These are phyloP conservation scores for Lasiurus borealis DNA, from an alignment of 2,113 vertebrate genomes.

Conservation along the genomic window DNA sequence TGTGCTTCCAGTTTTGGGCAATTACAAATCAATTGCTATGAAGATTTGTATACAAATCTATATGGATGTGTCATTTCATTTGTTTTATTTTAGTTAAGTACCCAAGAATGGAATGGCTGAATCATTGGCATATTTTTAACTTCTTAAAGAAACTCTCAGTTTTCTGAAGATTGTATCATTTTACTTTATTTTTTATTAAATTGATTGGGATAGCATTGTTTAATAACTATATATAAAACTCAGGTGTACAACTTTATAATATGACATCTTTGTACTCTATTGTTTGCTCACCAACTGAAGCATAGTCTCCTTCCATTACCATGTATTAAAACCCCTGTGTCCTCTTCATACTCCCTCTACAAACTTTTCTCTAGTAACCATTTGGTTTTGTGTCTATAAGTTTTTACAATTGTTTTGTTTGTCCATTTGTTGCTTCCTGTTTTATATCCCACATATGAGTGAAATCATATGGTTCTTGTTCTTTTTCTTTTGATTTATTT, in stretches of 20 bases:
- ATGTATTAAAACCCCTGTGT: neutral
- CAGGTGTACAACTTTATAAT: neutral
- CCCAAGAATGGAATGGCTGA: neutral
- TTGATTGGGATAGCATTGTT: neutral
- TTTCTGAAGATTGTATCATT: neutral
- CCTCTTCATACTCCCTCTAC: neutral
- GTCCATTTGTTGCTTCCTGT: neutral
- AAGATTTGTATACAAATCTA: neutral
- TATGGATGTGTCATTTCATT: neutral
- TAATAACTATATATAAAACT: neutral
- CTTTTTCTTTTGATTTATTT: neutral
- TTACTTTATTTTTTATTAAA: neutral
- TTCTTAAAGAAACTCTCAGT: constrained; percentile 12
- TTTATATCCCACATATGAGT: neutral
- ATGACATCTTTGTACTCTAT: neutral
- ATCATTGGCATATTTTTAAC: neutral
- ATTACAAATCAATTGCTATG: neutral
- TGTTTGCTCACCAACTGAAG: neutral
- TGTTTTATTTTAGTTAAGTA: neutral
- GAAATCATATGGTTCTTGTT: neutral
- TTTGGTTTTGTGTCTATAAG: neutral
- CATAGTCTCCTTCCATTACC: neutral
- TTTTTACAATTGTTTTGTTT: neutral
- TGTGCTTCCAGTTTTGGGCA: neutral
- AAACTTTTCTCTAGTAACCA: neutral